Evolutionary conservation across 2,888 invertebrate species (phyloP), one percentile per base, ranked within the genome.

Genomic region (Xestoiulus laeticollis): DNA sequence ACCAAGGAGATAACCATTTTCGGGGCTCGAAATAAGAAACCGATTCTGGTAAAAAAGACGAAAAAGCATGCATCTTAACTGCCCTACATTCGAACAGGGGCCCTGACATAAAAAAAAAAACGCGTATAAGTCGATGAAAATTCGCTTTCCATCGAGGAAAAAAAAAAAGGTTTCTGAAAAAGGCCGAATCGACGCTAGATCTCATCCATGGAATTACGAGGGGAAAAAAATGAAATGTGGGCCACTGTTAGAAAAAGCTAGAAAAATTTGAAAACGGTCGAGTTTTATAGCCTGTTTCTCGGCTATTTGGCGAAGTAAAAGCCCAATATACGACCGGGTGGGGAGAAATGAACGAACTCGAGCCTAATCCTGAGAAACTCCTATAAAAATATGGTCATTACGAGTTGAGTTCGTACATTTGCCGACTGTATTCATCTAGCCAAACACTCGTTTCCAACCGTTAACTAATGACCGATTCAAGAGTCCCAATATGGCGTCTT

Each of bases 1-100:
- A 68, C 68, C 68, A 68, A 68, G 68, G 68, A 68, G 68, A 68
- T 68, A 68, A 68, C 68, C 68, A 68, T 68, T 68, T 68, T 68
- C 68, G 26, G 68, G 68, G 22, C 68, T n/a, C 68, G 26, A 68
- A 68, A 68, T 26, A 68, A 26, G 26, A 26, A 26, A 48, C n/a
- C 68, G 8, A 22, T n/a, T 38, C 38, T 26, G n/a, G 68, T 26
- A 59, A 59, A 59, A n/a, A 59, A 59, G 59, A n/a, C 59, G 59
- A 59, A 59, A 59, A 59, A 59, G 59, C 59, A 5, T 38, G 59
- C 59, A 5, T 38, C 38, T 59, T 59, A 59, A 59, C 59, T 26
- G 68, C 68, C 26, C 68, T 68, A 68, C 68, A 68, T 68, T 68
- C 26, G 26, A 68, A 26, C 68, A 68, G 26, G 68, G 68, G 68